phyloP scores from a whole-genome alignment of 2,888 invertebrate species.

The Drosophila neotestacea region DNA sequence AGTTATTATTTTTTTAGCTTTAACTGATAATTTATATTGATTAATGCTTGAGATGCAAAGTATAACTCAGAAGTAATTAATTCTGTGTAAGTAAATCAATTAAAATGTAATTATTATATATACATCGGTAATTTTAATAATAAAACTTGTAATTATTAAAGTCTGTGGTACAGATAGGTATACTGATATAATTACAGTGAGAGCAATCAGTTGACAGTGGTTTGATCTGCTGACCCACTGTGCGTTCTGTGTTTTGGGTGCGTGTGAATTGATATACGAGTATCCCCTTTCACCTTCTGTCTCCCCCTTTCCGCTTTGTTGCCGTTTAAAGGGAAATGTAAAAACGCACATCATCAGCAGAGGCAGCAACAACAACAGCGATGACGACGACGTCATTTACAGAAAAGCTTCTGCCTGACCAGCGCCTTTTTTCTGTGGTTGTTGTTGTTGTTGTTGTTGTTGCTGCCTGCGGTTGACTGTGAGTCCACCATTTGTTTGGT shows the following conservation, averaged over 20 bases:
- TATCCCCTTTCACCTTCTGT: conserved; percentile 22
- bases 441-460: conserved; percentile 29
- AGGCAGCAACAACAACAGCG: neutral
- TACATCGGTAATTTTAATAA: neutral
- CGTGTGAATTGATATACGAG: conserved; percentile 56
- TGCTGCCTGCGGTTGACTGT: conserved; percentile 51
- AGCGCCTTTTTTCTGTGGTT: conserved; percentile 21
- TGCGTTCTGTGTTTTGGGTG: conserved; percentile 47
- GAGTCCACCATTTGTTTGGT: conserved; percentile 58
- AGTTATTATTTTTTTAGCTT: too few relatives aligned
- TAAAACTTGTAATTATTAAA: neutral
- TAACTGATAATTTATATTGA: too few relatives aligned
- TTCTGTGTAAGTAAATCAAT: too few relatives aligned
- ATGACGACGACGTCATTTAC: conserved; percentile 46
- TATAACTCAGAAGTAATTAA: too few relatives aligned
- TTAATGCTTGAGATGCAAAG: too few relatives aligned
- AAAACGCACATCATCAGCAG: conserved; percentile 61
- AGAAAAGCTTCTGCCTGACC: conserved; percentile 54
- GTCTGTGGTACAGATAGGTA: too few relatives aligned
- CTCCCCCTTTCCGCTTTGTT: conserved; percentile 12
- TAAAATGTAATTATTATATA: too few relatives aligned
- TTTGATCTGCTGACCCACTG: conserved; percentile 22
- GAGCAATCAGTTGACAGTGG: neutral
- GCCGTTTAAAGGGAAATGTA: conserved; percentile 55
- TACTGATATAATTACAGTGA: neutral